Evolutionary conservation across 1,140 invertebrate species (phyloP), one percentile per base, ranked within the genome.

Genomic region (Leptopilina clavipes): DNA sequence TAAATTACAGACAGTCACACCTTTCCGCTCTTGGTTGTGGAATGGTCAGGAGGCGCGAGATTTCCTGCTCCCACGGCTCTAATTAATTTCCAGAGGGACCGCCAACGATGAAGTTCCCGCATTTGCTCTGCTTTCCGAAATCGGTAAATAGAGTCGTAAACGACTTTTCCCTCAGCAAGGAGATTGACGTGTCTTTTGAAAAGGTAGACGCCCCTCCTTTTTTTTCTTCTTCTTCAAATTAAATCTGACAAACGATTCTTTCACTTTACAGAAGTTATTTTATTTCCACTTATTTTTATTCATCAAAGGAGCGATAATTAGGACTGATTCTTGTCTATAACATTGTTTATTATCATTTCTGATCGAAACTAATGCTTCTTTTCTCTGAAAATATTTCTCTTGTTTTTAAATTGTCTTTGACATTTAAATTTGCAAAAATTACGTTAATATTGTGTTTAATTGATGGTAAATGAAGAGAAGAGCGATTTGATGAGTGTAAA

Each of bases 1-100:
- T 79, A 83, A 83, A 83, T 83, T 83, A 83, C 82, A 83, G 82
- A 82, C 79, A 76, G 71, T 83, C 79, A 81, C 82, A 83, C 82
- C 82, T 83, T 83, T 79, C 72, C 78, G 48, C 74, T 65, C 59
- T 40, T 40, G 37, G 37, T 40, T 7, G 19, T 65, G 59, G 59
- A 65, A 65, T 65, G 59, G 54, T 73, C 52, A 75, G 76, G n/a
- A 31, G 25, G 78, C 72, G 80, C 75, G 78, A 76, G 78, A 56
- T 76, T 56, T 77, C 76, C 79, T 77, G 76, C 79, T 65, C 59
- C 79, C 76, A 76, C 77, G 77, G 78, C 76, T 81, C 79, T 83
- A 83, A 83, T 83, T 81, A 83, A 83, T 83, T 76, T 77, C 59
- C 71, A 56, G 25, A 31, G 37, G 76, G 79, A 81, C 81, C 81